These are phyloP conservation scores for Drosophila bipectinata DNA, from an alignment of 1,140 invertebrate species.

Conservation along the genomic window DNA sequence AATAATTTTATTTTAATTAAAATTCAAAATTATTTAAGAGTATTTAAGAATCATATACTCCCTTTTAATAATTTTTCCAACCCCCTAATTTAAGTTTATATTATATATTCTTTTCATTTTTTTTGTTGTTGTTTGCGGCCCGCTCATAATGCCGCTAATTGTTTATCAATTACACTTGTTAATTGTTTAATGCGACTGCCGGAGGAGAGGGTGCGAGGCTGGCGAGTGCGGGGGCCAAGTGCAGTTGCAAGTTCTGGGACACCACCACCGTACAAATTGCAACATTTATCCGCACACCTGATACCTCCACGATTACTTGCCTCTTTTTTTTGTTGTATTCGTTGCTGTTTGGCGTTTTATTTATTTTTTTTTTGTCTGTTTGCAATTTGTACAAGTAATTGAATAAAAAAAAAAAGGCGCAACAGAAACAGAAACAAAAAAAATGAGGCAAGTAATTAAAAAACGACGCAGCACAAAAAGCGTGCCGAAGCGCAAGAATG, in stretches of 20 bases:
- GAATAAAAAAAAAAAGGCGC: conserved; percentile 56
- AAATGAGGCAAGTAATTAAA: conserved; percentile 67
- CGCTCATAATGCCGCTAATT: conserved; percentile 60
- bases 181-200: conserved; percentile 71
- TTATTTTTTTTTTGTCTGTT: conserved; percentile 28
- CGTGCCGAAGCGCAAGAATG: conserved; percentile 14
- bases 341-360: neutral
- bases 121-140: conserved; percentile 28
- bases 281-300: conserved; percentile 47
- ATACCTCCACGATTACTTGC: conserved; percentile 29
- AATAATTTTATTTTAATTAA: too few species aligned
- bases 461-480: conserved; percentile 44
- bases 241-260: conserved; percentile 1
- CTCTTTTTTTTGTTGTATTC: conserved; percentile 17
- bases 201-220: neutral
- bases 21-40: neutral
- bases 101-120: conserved; percentile 13
- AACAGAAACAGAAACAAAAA: conserved; percentile 25
- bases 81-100: conserved; percentile 13
- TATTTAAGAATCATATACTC: neutral
- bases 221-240: neutral
- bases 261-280: conserved; percentile 30
- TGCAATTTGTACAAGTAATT: conserved; percentile 66
- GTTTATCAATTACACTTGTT: conserved; percentile 78
- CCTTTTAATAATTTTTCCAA: conserved; percentile 1